These are phyloP conservation scores for Aculops lycopersici DNA, from an alignment of 1,140 invertebrate genomes.

Conservation along the genomic window DNA sequence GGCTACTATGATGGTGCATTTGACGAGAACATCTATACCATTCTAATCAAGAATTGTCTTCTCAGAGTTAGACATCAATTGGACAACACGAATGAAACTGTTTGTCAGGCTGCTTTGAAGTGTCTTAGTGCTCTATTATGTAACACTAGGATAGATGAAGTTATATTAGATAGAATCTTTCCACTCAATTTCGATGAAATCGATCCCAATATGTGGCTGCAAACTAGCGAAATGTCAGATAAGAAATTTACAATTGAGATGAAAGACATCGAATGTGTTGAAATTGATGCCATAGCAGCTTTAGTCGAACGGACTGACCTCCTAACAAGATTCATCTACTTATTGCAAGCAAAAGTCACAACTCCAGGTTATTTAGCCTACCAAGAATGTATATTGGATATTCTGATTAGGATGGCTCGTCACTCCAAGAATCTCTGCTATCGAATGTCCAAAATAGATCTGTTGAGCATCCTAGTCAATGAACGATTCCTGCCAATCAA, in stretches of 20 bases:
- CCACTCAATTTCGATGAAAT: slow-evolving; percentile 1
- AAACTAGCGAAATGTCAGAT: not conserved
- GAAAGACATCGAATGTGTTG: slow-evolving; percentile 5
- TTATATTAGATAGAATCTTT: slow-evolving; percentile 8
- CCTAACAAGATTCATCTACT: slow-evolving; percentile 5
- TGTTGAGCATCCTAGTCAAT: slow-evolving; percentile 4
- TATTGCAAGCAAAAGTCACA: slow-evolving; percentile 1
- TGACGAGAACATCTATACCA: slow-evolving; percentile 1
- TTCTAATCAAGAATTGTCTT: slow-evolving; percentile 3
- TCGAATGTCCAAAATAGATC: slow-evolving; percentile 1
- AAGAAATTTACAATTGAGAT: slow-evolving; percentile 1
- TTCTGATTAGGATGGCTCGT: slow-evolving; percentile 7
- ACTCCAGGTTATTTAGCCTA: not conserved
- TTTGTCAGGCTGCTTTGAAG: slow-evolving; percentile 3
- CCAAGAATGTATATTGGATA: slow-evolving; percentile 6
- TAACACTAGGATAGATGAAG: slow-evolving; percentile 8
- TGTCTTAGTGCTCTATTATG: slow-evolving; percentile 9
- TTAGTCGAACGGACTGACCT: slow-evolving; percentile 8
- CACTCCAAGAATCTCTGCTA: slow-evolving; percentile 4
- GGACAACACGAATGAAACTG: slow-evolving; percentile 4
- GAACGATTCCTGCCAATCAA: not conserved
- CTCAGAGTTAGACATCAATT: slow-evolving; percentile 4
- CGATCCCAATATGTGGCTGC: not conserved
- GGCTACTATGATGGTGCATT: slow-evolving; percentile 6
- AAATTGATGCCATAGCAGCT: slow-evolving; percentile 4